phyloP scores from a whole-genome alignment of 2,888 invertebrate genomes.

The Oscheius onirici region DNA sequence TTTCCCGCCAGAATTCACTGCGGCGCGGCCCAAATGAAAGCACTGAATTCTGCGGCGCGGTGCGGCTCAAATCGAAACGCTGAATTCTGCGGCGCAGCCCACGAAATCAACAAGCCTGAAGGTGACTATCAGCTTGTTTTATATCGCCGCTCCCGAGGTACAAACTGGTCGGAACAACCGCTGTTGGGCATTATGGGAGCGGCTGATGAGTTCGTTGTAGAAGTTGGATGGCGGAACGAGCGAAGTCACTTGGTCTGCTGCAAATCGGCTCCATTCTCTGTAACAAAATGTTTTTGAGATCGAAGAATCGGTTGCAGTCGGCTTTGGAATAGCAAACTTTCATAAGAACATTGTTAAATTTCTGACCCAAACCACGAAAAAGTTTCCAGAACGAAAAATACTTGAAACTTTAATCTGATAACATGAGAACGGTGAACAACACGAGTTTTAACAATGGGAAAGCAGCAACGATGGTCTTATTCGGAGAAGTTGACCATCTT shows the following conservation, averaged over 20 bases:
- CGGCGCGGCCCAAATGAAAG: too few species aligned
- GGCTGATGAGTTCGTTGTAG: slow-evolving; percentile 22
- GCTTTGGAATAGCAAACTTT: too few species aligned
- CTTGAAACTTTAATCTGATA: not conserved
- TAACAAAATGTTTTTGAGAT: too few species aligned
- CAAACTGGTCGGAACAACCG: slow-evolving; percentile 82
- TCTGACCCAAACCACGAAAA: too few species aligned
- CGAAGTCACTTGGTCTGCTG: slow-evolving; percentile 7
- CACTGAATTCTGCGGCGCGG: slow-evolving; percentile 43
- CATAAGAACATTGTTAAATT: too few species aligned
- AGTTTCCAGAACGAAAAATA: too few species aligned
- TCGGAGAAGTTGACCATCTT: slow-evolving; percentile 3
- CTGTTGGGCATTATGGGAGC: slow-evolving; percentile 62
- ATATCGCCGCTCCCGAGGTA: slow-evolving; percentile 89
- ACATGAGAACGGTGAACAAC: too few species aligned
- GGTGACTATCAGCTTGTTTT: slow-evolving; percentile 80
- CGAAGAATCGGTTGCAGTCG: too few species aligned
- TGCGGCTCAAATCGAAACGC: slow-evolving; percentile 63
- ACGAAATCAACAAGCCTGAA: slow-evolving; percentile 39
- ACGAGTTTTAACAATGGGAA: too few species aligned
- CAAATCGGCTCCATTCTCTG: slow-evolving; percentile 3
- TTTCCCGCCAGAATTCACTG: too few species aligned
- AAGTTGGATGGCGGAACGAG: slow-evolving; percentile 16
- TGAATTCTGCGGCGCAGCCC: slow-evolving; percentile 41
- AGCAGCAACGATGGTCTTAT: not conserved